phyloP scores from a whole-genome alignment of 2,113 vertebrate species.

The Perca schrenkii region DNA sequence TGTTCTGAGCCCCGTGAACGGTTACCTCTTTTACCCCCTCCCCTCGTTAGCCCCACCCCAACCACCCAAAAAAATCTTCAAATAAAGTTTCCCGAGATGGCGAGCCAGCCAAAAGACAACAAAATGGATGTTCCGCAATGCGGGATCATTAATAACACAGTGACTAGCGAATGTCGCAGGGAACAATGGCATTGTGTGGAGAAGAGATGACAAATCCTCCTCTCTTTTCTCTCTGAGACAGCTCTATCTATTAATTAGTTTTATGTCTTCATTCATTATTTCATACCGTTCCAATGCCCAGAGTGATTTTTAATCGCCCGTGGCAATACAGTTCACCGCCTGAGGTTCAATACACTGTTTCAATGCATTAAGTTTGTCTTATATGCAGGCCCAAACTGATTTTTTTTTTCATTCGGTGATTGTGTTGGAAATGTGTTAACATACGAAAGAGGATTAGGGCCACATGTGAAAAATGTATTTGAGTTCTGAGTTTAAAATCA shows the following conservation, averaged over 20 bases:
- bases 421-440: too few relatives aligned
- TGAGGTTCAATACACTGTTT: conserved; percentile 22
- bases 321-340: conserved; percentile 32
- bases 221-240: conserved; percentile 71
- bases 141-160: conserved; percentile 83
- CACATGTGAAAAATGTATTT: too few relatives aligned
- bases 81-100: conserved; percentile 32
- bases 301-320: conserved; percentile 77
- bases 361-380: not conserved
- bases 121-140: conserved; percentile 70
- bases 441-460: too few relatives aligned
- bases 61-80: too few relatives aligned
- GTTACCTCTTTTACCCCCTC: not conserved
- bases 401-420: too few relatives aligned
- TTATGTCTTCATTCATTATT: conserved; percentile 83
- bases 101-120: conserved; percentile 36
- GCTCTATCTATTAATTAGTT: conserved; percentile 85
- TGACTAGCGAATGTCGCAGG: conserved; percentile 69
- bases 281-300: conserved; percentile 57
- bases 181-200: conserved; percentile 86
- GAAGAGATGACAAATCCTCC: conserved; percentile 83
- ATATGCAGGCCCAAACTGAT: too few relatives aligned
- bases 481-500: too few relatives aligned
- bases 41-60: too few relatives aligned
- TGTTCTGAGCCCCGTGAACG: too few relatives aligned